Percentiles rank a stretch among this genome's conserved stretches.
phyloP scores from a whole-genome alignment of 2,113 vertebrate species.

The Hoplias malabaricus region DNA sequence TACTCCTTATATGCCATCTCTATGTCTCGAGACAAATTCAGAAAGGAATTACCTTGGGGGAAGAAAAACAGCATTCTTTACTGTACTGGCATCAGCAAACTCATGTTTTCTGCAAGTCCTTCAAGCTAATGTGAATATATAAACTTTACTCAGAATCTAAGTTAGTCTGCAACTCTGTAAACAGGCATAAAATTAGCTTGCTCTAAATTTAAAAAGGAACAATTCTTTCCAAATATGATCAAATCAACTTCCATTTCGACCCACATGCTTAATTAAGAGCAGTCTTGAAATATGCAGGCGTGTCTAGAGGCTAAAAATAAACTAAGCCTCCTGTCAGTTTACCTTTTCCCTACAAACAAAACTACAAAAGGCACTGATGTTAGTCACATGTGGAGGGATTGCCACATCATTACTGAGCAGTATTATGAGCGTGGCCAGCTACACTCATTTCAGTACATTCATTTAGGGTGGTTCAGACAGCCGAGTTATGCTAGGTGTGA shows the following conservation, averaged over 20 bases:
- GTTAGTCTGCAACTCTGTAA: not conserved
- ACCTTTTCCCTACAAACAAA: not conserved
- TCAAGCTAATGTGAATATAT: not conserved
- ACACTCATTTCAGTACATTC: not conserved
- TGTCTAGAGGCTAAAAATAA: not conserved
- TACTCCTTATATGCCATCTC: constrained; percentile 87
- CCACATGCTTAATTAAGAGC: not conserved
- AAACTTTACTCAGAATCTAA: not conserved
- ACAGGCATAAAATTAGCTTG: not conserved
- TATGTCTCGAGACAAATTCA: constrained; percentile 83
- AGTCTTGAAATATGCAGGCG: not conserved
- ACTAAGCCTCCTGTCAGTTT: not conserved
- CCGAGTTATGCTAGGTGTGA: not conserved
- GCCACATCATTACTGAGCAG: not conserved
- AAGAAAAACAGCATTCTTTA: not conserved
- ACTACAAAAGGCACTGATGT: not conserved
- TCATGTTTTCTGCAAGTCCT: not conserved
- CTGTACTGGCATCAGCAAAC: not conserved
- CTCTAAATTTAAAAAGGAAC: not conserved
- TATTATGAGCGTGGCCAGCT: not conserved
- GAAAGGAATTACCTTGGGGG: constrained; percentile 82
- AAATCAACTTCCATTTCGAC: not conserved
- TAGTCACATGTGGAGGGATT: not conserved
- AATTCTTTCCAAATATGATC: not conserved
- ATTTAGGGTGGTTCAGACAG: not conserved